phyloP scores from a whole-genome alignment of 2,113 vertebrate species.

The Ammodramus savannarum region DNA sequence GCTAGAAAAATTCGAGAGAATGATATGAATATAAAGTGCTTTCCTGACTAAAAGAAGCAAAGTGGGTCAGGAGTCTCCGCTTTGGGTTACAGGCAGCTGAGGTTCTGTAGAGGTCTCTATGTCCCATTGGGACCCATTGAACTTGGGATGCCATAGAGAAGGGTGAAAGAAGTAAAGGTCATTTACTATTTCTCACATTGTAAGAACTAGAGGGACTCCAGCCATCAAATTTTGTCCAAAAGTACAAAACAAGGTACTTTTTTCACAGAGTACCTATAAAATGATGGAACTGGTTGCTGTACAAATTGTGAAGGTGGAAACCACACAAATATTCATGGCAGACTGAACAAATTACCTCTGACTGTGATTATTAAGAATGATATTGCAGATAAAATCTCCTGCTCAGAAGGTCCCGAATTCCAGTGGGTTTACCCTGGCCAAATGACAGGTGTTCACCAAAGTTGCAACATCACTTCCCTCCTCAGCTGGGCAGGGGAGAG shows the following conservation, averaged over 20 bases:
- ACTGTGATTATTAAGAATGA: background rate
- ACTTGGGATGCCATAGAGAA: background rate
- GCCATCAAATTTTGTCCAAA: background rate
- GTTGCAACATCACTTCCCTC: background rate
- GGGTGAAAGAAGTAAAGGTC: background rate
- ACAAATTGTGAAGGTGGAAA: background rate
- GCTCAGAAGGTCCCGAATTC: background rate
- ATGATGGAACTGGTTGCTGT: background rate
- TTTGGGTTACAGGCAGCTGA: background rate
- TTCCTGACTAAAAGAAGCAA: background rate
- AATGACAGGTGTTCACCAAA: background rate
- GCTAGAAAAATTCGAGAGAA: background rate
- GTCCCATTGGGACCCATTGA: rapidly evolving
- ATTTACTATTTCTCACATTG: background rate
- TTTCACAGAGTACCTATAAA: background rate
- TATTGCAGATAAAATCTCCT: background rate
- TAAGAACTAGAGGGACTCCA: background rate
- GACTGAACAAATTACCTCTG: background rate
- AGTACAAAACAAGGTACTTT: background rate
- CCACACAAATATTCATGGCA: background rate
- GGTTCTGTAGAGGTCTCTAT: background rate
- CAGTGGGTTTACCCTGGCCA: background rate
- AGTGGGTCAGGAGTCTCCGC: background rate
- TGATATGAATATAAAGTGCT: background rate
- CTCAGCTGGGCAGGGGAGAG: background rate